A percentile compares a stretch with the other conserved stretches of the same genome.
Conservation (phyloP, 2,113 vertebrate genomes). For the Camelus bactrianus region DNA sequence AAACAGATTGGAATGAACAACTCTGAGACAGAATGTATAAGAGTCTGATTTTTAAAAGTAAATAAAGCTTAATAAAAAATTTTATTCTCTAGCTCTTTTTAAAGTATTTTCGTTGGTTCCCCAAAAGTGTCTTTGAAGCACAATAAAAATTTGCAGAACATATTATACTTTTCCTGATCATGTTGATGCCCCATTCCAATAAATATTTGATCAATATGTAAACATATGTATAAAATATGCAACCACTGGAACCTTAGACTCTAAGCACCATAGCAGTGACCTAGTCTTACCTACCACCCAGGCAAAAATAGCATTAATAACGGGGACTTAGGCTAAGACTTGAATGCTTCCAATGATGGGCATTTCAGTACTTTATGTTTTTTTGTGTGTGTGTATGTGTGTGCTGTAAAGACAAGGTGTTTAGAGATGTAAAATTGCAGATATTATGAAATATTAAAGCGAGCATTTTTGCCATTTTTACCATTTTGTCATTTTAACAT, state of each 20-base stretch:
- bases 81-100: neutral
- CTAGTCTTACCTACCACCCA: neutral
- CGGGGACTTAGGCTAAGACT: neutral
- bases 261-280: neutral
- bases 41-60: constrained; percentile 77
- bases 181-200: neutral
- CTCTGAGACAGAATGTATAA: constrained; percentile 74
- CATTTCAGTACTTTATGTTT: constrained; percentile 6
- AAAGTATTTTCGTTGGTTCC: neutral
- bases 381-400: too few species aligned
- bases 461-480: neutral
- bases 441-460: neutral
- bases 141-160: neutral
- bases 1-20: constrained; percentile 76
- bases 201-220: neutral
- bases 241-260: neutral
- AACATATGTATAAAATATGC: neutral
- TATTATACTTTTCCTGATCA: neutral
- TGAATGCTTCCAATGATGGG: neutral
- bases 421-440: neutral
- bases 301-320: neutral
- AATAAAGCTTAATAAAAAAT: constrained; percentile 63
- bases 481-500: neutral
- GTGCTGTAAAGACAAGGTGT: neutral
- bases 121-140: neutral